A percentile compares a stretch with the other conserved stretches of the same genome.
phyloP scores from a whole-genome alignment of 2,888 invertebrate species.

The Eristalis pertinax region DNA sequence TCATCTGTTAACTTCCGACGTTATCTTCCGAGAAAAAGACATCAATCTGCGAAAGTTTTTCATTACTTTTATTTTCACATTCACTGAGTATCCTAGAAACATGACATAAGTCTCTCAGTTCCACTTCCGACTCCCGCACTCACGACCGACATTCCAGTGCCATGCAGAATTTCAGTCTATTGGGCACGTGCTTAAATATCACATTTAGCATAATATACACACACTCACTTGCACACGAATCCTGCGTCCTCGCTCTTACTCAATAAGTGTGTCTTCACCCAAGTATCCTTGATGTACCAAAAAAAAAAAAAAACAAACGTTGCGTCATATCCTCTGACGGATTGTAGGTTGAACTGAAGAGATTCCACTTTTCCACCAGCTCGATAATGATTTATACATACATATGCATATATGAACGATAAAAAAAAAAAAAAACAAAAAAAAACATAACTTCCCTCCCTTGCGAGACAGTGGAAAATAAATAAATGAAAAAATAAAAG shows the following conservation, averaged over 20 bases:
- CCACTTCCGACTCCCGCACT: background rate
- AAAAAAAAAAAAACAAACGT: background rate
- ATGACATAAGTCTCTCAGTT: constrained; percentile 42
- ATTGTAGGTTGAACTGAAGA: constrained; percentile 60
- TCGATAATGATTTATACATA: constrained; percentile 42
- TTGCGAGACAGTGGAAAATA: background rate
- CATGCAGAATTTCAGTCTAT: constrained; percentile 8
- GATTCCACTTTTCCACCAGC: constrained; percentile 16
- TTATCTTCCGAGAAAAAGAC: constrained; percentile 12
- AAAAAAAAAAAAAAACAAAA: background rate
- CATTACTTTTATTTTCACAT: constrained; percentile 34
- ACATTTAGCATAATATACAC: constrained; percentile 25
- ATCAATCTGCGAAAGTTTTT: constrained; percentile 49
- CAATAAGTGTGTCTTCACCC: constrained; percentile 52
- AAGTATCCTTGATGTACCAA: constrained; percentile 49
- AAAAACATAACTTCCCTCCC: background rate
- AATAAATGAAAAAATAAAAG: constrained; percentile 9
- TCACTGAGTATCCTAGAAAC: constrained; percentile 29
- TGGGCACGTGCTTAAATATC: constrained; percentile 60
- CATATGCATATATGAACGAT: background rate
- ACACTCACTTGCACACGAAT: background rate
- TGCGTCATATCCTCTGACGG: constrained; percentile 65
- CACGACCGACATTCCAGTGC: background rate
- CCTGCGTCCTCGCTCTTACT: constrained; percentile 31
- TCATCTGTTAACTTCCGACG: constrained; percentile 47